Evolutionary conservation across 2,797 vertebrate genomes (phyloP).

Genomic region (Rhynchonycteris naso): DNA sequence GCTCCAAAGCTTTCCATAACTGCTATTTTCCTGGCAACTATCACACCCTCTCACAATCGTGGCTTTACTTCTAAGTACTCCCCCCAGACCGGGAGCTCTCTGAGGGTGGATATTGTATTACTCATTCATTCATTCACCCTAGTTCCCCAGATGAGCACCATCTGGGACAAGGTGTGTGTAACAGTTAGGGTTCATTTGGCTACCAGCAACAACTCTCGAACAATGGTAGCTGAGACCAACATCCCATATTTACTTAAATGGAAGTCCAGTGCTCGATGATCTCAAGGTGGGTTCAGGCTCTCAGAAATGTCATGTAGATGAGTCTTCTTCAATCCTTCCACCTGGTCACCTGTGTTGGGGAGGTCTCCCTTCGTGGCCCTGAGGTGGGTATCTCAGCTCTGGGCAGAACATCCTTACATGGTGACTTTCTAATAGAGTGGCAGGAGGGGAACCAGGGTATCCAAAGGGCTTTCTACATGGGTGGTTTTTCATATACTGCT

Average conservation of each 20-base stretch:
- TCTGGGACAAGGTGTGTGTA: neutral
- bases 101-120: neutral
- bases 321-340: neutral
- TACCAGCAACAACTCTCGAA: neutral
- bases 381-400: neutral
- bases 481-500: neutral
- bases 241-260: neutral
- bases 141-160: neutral
- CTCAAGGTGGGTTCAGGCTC: neutral
- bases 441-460: no score
- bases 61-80: neutral
- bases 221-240: neutral
- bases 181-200: neutral
- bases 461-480: neutral
- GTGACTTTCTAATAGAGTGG: neutral
- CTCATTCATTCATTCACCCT: neutral
- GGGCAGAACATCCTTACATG: neutral
- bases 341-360: accelerated
- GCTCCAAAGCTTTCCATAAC: neutral
- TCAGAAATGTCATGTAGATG: accelerated
- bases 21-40: neutral
- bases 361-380: neutral
- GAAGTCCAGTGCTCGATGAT: neutral
- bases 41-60: neutral
- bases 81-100: neutral